Evolutionary conservation across 2,113 vertebrate genomes (phyloP).

Genomic region (Alethe castanea): DNA sequence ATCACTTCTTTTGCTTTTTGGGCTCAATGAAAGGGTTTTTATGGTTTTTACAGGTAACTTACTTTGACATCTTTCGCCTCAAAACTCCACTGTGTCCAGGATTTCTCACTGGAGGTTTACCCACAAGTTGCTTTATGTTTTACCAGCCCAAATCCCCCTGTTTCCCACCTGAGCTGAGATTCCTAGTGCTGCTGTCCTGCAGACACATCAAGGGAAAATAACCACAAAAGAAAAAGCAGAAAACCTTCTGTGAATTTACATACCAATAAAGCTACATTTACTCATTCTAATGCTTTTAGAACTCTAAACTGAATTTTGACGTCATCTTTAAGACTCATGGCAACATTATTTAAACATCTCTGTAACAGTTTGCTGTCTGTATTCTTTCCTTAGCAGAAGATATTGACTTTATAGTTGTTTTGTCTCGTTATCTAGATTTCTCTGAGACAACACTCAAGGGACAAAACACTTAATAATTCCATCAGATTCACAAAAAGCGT

Average conservation of each 20-base stretch:
- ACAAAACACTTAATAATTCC: background rate
- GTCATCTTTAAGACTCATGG: background rate
- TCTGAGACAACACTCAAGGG: background rate
- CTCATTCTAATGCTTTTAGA: background rate
- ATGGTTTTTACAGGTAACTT: background rate
- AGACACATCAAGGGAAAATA: background rate
- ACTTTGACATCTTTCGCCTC: background rate
- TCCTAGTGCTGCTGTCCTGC: background rate
- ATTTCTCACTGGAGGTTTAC: background rate
- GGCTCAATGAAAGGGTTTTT: background rate
- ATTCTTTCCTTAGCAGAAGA: background rate
- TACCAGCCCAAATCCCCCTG: background rate
- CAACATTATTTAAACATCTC: background rate
- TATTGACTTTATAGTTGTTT: background rate
- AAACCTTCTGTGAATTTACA: background rate
- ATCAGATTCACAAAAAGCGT: background rate
- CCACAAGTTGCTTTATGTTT: background rate
- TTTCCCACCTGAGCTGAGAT: background rate
- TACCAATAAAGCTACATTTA: background rate
- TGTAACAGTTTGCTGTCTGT: background rate
- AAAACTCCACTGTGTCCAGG: background rate
- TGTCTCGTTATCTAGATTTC: background rate
- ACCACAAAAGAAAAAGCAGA: background rate
- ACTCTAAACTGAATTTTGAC: background rate
- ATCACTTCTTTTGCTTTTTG: background rate